phyloP scores from a whole-genome alignment of 2,797 vertebrate genomes.

The Schizopygopsis malacanthus region DNA sequence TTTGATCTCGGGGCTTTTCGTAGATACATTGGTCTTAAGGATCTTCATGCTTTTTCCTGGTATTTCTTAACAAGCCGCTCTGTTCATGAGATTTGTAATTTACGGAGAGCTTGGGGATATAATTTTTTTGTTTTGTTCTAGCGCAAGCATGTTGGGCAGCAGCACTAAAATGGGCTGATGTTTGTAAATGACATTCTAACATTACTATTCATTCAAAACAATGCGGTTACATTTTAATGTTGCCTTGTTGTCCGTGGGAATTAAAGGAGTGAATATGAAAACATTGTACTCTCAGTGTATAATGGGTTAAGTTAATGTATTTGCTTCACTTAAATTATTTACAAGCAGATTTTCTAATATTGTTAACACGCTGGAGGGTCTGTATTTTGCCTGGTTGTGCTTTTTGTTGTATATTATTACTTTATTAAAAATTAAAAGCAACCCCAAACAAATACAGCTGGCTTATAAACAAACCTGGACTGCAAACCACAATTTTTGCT shows the following conservation, averaged over 20 bases:
- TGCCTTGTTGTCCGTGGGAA: constrained; percentile 1
- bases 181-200: constrained; percentile 6
- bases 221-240: background rate
- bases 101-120: background rate
- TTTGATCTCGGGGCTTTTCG: constrained; percentile 26
- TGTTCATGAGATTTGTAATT: background rate
- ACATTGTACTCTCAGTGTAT: background rate
- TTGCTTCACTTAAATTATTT: constrained; percentile 26
- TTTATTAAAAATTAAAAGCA: constrained; percentile 36
- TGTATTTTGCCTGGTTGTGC: constrained; percentile 6
- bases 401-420: constrained; percentile 22
- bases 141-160: background rate
- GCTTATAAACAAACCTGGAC: background rate
- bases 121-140: constrained; percentile 16
- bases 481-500: background rate
- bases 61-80: constrained; percentile 23
- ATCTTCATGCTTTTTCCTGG: constrained; percentile 8
- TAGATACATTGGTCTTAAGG: constrained; percentile 7
- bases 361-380: constrained; percentile 32
- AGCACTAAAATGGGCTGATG: background rate
- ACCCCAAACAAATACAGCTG: constrained; percentile 5
- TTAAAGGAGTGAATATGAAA: background rate
- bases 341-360: constrained; percentile 39
- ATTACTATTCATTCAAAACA: constrained; percentile 7
- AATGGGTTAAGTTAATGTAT: constrained; percentile 22